Evolutionary conservation across 2,888 invertebrate genomes (phyloP), one percentile per base, ranked within the genome.

Genomic region (Phaedon cochleariae): DNA sequence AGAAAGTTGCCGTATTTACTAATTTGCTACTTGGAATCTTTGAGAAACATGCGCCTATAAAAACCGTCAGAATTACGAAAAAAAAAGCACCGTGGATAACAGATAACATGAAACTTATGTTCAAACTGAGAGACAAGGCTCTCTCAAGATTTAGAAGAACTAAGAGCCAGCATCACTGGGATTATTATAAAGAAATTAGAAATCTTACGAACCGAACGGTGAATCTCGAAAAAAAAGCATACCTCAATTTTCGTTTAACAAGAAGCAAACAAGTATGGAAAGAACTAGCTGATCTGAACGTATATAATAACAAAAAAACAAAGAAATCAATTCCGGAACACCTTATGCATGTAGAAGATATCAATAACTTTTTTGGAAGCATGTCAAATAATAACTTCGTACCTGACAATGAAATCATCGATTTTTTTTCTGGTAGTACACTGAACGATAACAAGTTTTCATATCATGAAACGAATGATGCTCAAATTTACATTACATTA

Each of bases 71-170:
- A 45, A 21, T 26, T 4, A 45, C 41, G 2, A n/a, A 45, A 15
- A 26, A 21, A 18, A 45, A 45, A n/a, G 45, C 41, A 26, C 57
- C 57, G 2, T 57, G 57, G 57, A 45, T 57, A 45, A 57, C 26
- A n/a, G 57, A 57, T 22, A 57, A 57, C 26, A 15, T 51, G 15
- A 21, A 22, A 26, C 3, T 22, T 7, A 21, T 52, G 52, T 17
- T 29, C n/a, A 26, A 21, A 17, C 18, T 52, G 5, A 15, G 52
- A 12, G 18, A 52, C 26, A 22, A 52, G 26, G 52, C 52, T 26
- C 18, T 52, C 1, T 17, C 12, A 6, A 26, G 15, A 52, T 58
- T 26, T 1, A 58, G n/a, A 58, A 46, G 18, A 58, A 12, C 58
- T 1, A 58, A 48, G 26, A 3, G 7, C 12, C 46, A 7, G 2